Evolutionary conservation across 2,797 vertebrate species (phyloP), one percentile per base, ranked within the genome.

Genomic region (Micropoecilia bifurca): DNA sequence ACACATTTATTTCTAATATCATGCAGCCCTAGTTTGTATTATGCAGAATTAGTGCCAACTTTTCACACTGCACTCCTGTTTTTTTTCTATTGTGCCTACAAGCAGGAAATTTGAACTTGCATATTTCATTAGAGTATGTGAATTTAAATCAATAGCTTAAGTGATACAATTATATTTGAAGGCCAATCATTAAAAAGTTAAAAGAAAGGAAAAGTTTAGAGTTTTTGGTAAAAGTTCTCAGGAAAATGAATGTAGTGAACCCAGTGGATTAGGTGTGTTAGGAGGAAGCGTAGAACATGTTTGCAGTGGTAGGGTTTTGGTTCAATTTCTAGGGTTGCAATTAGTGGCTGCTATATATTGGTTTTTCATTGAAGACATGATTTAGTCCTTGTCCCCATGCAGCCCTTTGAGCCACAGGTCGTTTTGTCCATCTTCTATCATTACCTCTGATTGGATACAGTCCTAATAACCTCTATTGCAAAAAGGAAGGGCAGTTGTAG

Each of bases 401-500:
- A 55, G 8, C 25, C 53, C 25, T 39, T 20, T 16, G 33, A 43
- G 39, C 66, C 6, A 1, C 1, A 36, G 61, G 8, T 43, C 1
- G 0, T 20, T 39, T 75, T 71, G 12, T 75, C 50, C 69, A 13
- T 73, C 61, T 59, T 53, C 61, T 79, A 30, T 74, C 69, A 71
- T 74, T 46, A 10, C 28, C 71, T 55, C 61, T 66, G 63, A 71
- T 63, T 71, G 50, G 50, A 79, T 53, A 66, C 10, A 50, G 20
- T 25, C 45, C 28, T 53, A 76, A 76, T 28, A 78, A 71, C 61
- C 16, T 57, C 30, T 53, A 76, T 61, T 9, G 46, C 55, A 43
- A 61, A 7, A 50, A 36, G 50, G 20, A 45, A n/a, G 25, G 18
- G 39, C 46, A 45, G 43, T 30, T 68, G 39, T 39, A 46, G 45